These are phyloP conservation scores for Pseudopleuronectes americanus DNA, from an alignment of 2,797 vertebrate genomes.

Conservation along the genomic window DNA sequence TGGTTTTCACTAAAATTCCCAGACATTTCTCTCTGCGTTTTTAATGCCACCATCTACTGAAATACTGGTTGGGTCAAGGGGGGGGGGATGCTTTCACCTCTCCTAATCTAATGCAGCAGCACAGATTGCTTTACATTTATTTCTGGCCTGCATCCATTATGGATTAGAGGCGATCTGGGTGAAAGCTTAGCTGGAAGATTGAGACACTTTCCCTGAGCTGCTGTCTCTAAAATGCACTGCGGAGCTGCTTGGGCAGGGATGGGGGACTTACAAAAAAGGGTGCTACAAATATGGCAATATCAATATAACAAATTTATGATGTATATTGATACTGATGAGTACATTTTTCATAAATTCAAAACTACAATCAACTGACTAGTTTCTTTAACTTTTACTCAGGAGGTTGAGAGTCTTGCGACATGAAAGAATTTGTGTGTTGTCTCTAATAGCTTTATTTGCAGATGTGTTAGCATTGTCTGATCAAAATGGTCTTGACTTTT, in stretches of 20 bases:
- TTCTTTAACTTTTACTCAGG: too few species aligned
- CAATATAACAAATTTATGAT: neutral
- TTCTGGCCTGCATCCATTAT: conserved; percentile 47
- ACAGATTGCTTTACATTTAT: conserved; percentile 46
- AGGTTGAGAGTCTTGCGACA: too few species aligned
- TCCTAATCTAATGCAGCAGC: conserved; percentile 43
- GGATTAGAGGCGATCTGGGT: conserved; percentile 52
- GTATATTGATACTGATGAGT: too few species aligned
- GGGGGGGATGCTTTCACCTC: conserved; percentile 23
- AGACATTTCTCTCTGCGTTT: conserved; percentile 19
- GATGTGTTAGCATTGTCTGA: too few species aligned
- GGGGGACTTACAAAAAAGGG: neutral
- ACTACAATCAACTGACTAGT: too few species aligned
- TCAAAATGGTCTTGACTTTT: too few species aligned
- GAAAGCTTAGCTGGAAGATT: conserved; percentile 38
- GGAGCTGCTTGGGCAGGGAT: conserved; percentile 6
- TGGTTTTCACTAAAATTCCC: conserved; percentile 13
- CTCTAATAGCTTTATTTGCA: too few species aligned
- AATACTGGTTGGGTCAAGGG: neutral
- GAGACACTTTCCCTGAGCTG: conserved; percentile 39
- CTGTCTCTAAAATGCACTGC: conserved; percentile 34
- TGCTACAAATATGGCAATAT: neutral
- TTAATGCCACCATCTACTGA: conserved; percentile 18
- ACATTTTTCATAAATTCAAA: too few species aligned
- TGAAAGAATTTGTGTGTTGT: neutral